Base-by-base conservation (phyloP, 2,888 invertebrate species). In the Bimastos eiseni region DNA sequence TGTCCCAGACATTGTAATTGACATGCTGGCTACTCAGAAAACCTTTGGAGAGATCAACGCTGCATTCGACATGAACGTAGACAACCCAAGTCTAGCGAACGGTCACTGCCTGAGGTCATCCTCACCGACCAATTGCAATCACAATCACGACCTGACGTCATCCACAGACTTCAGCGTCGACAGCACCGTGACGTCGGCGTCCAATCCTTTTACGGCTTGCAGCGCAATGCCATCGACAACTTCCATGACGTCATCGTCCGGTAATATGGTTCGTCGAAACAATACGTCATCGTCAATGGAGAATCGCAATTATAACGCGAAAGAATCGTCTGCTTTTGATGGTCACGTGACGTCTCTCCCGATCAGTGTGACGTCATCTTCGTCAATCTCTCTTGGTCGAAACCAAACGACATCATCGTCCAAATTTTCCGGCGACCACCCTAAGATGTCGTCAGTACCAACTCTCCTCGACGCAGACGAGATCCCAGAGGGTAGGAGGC, bases 71-170 rank as follows among this genome's bases (percentile, higher is more conserved):
- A 3, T 70, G n/a, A 70, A 70, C 70, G 70, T n/a, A 70, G 13
- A 30, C 70, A n/a, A 1, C n/a, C 70, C n/a, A 70, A 70, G 70
- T 70, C 70, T 0, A n/a, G 70, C 30, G n/a, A 70, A n/a, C 70
- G n/a, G 70, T 70, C 70, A 30, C n/a, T 70, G 30, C n/a, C n/a
- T 70, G 70, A 70, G 30, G 70, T 70, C 70, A 70, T 70, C 70
- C n/a, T 70, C n/a, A n/a, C 30, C n/a, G 70, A 70, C 70, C 70
- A 70, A 70, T 70, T n/a, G n/a, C 70, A 70, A 70, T 70, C 70
- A 70, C 70, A 70, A n/a, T n/a, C 70, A 70, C 70, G 30, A 70
- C n/a, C 30, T n/a, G n/a, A n/a, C 70, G n/a, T 70, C 70, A n/a
- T 70, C 70, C 70, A 11, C 30, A 11, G 70, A 70, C 70, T 30